A percentile compares a stretch with the other conserved stretches of the same genome.
These are phyloP conservation scores for Upupa epops DNA, from an alignment of 2,113 vertebrate genomes.

Conservation along the genomic window DNA sequence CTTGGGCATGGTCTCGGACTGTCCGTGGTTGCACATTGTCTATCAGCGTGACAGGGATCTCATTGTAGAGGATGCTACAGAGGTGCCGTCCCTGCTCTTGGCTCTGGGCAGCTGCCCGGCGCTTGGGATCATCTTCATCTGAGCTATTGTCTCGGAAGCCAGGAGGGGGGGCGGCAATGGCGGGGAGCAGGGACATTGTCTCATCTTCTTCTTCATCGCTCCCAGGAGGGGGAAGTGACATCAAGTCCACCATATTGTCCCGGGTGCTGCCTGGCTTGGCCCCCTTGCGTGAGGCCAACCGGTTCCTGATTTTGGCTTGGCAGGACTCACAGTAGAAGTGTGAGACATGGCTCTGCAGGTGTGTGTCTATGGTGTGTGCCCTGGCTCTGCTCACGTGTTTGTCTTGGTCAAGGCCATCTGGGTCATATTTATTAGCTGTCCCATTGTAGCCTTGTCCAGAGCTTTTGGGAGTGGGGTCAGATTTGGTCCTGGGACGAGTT, in stretches of 20 bases:
- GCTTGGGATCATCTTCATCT: constrained; percentile 93
- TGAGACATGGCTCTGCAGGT: constrained; percentile 70
- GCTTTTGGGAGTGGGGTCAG: constrained; percentile 91
- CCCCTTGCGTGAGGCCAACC: constrained; percentile 65
- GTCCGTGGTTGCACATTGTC: constrained; percentile 91
- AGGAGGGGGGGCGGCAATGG: constrained; percentile 92
- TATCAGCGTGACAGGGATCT: constrained; percentile 94
- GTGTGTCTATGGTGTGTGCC: constrained; percentile 86
- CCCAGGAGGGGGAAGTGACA: constrained; percentile 91
- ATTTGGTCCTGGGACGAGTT: constrained; percentile 91
- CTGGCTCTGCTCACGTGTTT: constrained; percentile 81
- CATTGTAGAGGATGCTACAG: constrained; percentile 80
- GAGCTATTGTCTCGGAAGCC: constrained; percentile 98
- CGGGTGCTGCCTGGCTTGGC: constrained; percentile 70
- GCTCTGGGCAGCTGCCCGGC: constrained; percentile 70
- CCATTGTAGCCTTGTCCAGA: constrained; percentile 78
- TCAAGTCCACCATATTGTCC: constrained; percentile 91
- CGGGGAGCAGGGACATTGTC: constrained; percentile 81
- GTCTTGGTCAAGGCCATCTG: constrained; percentile 71
- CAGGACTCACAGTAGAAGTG: constrained; percentile 93
- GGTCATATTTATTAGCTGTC: constrained; percentile 59
- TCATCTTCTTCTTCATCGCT: constrained; percentile 84
- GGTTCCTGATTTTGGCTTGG: constrained; percentile 85
- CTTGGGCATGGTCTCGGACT: constrained; percentile 93
- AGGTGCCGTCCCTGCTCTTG: constrained; percentile 74